Evolutionary conservation across 2,113 vertebrate genomes (phyloP), one percentile per base, ranked within the genome.

Genomic region (Geothlypis trichas): DNA sequence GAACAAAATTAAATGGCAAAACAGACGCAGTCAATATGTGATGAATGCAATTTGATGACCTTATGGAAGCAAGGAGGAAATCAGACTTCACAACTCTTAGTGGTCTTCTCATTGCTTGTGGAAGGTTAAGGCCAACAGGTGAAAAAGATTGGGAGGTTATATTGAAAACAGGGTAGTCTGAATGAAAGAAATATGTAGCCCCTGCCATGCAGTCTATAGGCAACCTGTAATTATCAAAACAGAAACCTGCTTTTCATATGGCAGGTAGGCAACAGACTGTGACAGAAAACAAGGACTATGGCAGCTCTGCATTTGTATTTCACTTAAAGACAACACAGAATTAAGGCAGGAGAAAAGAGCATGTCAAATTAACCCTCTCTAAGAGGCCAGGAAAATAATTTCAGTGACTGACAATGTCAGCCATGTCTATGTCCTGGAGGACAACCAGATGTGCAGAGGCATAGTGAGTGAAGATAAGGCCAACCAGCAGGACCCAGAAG

Each of bases 1-100:
- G 91, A 93, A 63, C 35, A 67, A 93, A 97, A 94, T 72, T 73
- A 91, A 97, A 90, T 44, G 79, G 87, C 82, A 90, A 42, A 90
- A 81, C 95, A 97, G 95, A 94, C 51, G 27, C 82, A 74, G 75
- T 33, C 0, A 5, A 83, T 84, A 69, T 15, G 27, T 2, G 35
- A 93, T 80, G 67, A 35, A 66, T 73, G 74, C 9, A 1, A 69
- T 79, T 79, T 8, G 21, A 84, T 84, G 92, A 92, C 82, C 92
- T 90, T 81, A 74, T 71, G 59, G 90, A 90, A 96, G 59, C 63
- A 86, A 55, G 59, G 85, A 95, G 84, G 91, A 94, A 95, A 95
- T 93, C 87, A 87, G 78, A 77, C 55, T 83, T 94, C 92, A 88
- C 55, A 92, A 37, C 35, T 67, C 58, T 55, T 91, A 10, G 12